These are phyloP conservation scores for Lasioglossum marginatum DNA, from an alignment of 2,888 invertebrate genomes.

Conservation along the genomic window DNA sequence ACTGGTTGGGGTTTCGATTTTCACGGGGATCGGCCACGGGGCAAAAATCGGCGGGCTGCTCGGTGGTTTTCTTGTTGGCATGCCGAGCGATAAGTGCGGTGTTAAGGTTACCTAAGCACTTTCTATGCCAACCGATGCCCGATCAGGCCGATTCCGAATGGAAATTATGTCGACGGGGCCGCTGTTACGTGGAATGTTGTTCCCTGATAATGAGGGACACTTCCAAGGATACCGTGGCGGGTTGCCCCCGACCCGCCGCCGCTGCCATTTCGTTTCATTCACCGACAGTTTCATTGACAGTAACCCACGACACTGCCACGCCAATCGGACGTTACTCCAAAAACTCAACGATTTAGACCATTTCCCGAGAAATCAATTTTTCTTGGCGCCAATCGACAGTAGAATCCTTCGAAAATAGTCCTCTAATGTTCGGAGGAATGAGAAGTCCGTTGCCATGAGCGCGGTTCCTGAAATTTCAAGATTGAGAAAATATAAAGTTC, in stretches of 20 bases:
- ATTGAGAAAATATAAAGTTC: too few relatives aligned
- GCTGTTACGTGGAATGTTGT: conserved; percentile 57
- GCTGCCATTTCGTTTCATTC: conserved; percentile 27
- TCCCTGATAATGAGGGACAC: conserved; percentile 49
- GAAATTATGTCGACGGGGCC: conserved; percentile 58
- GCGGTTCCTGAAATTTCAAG: too few relatives aligned
- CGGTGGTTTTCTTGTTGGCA: conserved; percentile 41
- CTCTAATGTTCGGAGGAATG: not conserved
- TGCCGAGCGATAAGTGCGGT: conserved; percentile 36
- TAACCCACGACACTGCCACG: not conserved
- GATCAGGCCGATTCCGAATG: conserved; percentile 50
- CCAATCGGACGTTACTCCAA: not conserved
- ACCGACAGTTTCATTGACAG: conserved; percentile 23
- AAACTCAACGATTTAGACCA: not conserved
- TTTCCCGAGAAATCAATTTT: not conserved
- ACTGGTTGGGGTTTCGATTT: conserved; percentile 16
- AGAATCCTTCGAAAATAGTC: not conserved
- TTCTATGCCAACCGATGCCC: conserved; percentile 56
- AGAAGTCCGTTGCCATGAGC: too few relatives aligned
- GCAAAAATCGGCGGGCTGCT: conserved; percentile 19
- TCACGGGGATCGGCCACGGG: not conserved
- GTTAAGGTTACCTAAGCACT: conserved; percentile 65
- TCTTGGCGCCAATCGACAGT: not conserved
- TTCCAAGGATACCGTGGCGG: conserved; percentile 40
- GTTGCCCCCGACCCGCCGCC: conserved; percentile 3